A percentile compares a stretch with the other conserved stretches of the same genome.
Conservation (phyloP, 2,888 invertebrate species). For the Rhagium mordax region DNA sequence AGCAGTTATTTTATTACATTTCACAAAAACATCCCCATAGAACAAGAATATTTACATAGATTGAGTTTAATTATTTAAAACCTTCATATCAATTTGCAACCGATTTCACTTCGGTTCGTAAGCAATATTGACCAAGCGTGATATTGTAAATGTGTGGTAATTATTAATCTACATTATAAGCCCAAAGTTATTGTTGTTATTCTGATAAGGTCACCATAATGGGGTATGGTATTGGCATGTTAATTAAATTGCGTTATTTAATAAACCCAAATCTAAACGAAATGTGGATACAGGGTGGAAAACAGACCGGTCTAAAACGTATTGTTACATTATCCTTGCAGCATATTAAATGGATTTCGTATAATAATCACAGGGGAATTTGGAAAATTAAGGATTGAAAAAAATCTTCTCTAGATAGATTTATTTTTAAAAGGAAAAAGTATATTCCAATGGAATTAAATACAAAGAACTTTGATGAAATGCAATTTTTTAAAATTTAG, state of each 20-base stretch:
- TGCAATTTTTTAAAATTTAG: too few species aligned
- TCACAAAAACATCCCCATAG: too few species aligned
- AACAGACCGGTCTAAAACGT: not conserved
- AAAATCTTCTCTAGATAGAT: too few species aligned
- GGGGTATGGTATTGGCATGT: constrained; percentile 23
- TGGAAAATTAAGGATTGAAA: too few species aligned
- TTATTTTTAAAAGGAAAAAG: too few species aligned
- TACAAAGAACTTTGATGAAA: too few species aligned
- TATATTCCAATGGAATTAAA: too few species aligned
- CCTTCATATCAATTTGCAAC: not conserved
- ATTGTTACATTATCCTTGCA: too few species aligned
- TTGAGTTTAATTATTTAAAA: not conserved
- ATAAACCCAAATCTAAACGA: not conserved
- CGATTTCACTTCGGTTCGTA: not conserved
- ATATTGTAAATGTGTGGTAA: not conserved
- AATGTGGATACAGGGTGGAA: constrained; percentile 7
- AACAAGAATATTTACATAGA: not conserved
- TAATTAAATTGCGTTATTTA: constrained; percentile 27
- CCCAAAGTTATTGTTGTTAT: constrained; percentile 22
- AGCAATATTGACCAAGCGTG: not conserved
- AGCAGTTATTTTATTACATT: too few species aligned
- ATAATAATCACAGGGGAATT: too few species aligned
- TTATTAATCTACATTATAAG: constrained; percentile 21
- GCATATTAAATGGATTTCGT: too few species aligned
- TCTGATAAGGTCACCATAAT: constrained; percentile 13